Evolutionary conservation across 2,888 invertebrate species (phyloP).

Genomic region (Drosophila anceps): DNA sequence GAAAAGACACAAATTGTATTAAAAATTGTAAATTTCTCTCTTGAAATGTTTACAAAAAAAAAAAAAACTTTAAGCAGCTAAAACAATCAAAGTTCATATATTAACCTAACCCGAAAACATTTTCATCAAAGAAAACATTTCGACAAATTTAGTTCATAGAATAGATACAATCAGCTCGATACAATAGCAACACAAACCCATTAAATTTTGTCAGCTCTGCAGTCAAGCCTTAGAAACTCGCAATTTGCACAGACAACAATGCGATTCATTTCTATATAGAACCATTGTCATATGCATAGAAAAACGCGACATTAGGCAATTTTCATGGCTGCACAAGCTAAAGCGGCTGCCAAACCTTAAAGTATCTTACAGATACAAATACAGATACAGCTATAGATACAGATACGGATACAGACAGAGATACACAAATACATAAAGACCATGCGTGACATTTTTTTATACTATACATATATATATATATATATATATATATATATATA

Average conservation of each 20-base stretch:
- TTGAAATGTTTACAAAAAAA: too few relatives aligned
- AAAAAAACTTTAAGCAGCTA: background rate
- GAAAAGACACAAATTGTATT: too few relatives aligned
- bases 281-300: background rate
- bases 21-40: too few relatives aligned
- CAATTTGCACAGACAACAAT: background rate
- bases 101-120: background rate
- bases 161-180: background rate
- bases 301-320: conserved; percentile 6
- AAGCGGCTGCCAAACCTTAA: conserved; percentile 1
- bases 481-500: background rate
- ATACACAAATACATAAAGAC: conserved; percentile 9
- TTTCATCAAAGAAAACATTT: background rate
- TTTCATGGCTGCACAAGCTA: background rate
- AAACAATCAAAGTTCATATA: background rate
- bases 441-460: conserved; percentile 27
- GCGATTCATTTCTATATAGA: conserved; percentile 6
- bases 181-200: background rate
- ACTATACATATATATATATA: background rate
- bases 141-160: background rate
- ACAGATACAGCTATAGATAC: background rate
- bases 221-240: background rate
- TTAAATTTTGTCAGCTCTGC: background rate
- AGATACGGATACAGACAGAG: background rate
- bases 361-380: conserved; percentile 27